Evolutionary conservation across 2,797 vertebrate genomes (phyloP).

Genomic region (Premnoplex brunnescens): DNA sequence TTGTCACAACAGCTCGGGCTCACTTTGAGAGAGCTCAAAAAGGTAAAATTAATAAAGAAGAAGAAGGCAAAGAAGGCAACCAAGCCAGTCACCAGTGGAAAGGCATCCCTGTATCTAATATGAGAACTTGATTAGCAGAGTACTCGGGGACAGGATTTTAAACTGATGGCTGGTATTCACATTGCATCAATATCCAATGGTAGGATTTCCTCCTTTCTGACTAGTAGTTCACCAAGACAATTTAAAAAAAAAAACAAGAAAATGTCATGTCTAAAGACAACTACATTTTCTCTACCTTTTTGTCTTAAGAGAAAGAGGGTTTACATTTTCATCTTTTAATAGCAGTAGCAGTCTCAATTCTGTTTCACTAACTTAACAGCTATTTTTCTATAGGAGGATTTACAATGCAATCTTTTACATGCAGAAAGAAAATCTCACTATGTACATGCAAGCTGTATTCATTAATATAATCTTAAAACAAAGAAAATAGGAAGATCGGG

Average conservation of each 20-base stretch:
- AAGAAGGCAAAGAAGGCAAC: conserved; percentile 31
- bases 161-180: conserved; percentile 3
- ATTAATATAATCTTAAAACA: conserved; percentile 74
- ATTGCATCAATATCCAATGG: neutral
- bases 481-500: conserved; percentile 65
- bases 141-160: neutral
- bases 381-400: neutral
- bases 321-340: neutral
- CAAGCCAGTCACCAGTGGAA: conserved; percentile 29
- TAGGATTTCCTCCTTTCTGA: neutral
- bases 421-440: conserved; percentile 41
- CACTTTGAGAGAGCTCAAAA: conserved; percentile 50
- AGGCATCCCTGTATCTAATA: neutral
- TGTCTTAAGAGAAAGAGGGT: neutral
- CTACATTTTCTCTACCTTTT: neutral
- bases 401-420: conserved; percentile 32
- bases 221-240: neutral
- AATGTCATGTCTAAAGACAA: neutral
- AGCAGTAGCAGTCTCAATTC: neutral
- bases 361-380: neutral
- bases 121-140: conserved; percentile 1
- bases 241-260: neutral
- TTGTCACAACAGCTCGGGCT: conserved; percentile 55
- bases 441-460: conserved; percentile 42
- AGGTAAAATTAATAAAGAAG: conserved; percentile 48